phyloP scores from a whole-genome alignment of 2,888 invertebrate genomes.

The Electrophaes corylata region DNA sequence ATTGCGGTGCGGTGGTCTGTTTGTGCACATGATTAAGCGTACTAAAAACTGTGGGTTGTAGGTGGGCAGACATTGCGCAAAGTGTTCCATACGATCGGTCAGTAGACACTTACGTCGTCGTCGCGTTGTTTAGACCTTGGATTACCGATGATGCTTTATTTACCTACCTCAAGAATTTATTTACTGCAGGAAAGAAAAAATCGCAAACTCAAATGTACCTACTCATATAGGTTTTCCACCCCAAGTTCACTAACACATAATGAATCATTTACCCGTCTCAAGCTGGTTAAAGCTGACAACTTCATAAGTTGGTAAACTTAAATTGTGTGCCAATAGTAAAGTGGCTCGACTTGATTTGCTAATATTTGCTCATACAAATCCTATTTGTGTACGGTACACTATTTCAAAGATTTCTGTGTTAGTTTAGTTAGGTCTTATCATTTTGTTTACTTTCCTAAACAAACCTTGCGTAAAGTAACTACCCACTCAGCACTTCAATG shows the following conservation, averaged over 20 bases:
- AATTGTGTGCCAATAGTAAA: conserved; percentile 24
- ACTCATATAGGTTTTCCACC: too few species aligned
- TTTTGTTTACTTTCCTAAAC: conserved; percentile 22
- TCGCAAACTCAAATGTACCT: neutral
- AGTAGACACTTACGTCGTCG: too few species aligned
- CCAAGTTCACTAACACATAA: too few species aligned
- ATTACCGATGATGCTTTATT: conserved; percentile 17
- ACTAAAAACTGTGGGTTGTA: conserved; percentile 44
- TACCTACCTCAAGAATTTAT: too few species aligned
- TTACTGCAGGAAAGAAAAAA: too few species aligned
- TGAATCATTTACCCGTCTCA: neutral
- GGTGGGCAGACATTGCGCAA: conserved; percentile 54
- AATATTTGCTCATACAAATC: conserved; percentile 29
- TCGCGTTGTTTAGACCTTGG: conserved; percentile 28
- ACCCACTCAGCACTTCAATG: conserved; percentile 2
- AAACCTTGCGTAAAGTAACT: conserved; percentile 21
- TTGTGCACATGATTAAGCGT: conserved; percentile 38
- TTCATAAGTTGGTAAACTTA: neutral
- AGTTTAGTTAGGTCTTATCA: conserved; percentile 27
- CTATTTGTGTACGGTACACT: conserved; percentile 26
- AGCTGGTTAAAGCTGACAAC: neutral
- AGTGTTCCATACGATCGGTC: conserved; percentile 44
- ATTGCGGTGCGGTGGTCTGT: conserved; percentile 31
- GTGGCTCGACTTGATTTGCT: conserved; percentile 19
- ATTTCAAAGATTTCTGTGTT: conserved; percentile 30